These are phyloP conservation scores for Mesembrinibis cayennensis DNA, from an alignment of 2,113 vertebrate genomes.

Conservation along the genomic window DNA sequence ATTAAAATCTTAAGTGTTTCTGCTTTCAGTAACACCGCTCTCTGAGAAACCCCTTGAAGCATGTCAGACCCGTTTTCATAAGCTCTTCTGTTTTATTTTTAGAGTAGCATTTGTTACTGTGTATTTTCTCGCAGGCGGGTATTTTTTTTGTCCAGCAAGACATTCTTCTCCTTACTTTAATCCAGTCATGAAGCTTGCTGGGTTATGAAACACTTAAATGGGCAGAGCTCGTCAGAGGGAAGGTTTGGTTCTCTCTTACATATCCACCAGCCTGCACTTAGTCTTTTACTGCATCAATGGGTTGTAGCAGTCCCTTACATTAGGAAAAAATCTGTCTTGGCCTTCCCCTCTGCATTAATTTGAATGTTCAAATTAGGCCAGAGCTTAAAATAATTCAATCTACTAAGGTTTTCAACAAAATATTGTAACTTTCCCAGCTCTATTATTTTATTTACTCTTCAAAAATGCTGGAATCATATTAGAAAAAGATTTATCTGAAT, in stretches of 20 bases:
- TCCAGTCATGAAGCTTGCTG: background rate
- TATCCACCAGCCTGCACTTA: background rate
- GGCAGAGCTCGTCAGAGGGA: background rate
- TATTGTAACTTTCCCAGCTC: background rate
- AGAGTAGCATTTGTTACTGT: background rate
- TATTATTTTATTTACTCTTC: slow-evolving; percentile 15
- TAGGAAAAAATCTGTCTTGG: background rate
- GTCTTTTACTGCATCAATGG: background rate
- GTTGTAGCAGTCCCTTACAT: background rate
- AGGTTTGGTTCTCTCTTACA: background rate
- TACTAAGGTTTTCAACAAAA: background rate
- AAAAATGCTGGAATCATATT: background rate
- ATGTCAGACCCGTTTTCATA: background rate
- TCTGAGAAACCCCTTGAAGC: background rate
- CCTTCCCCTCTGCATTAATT: background rate
- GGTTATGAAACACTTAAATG: background rate
- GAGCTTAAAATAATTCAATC: background rate
- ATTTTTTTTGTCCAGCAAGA: background rate
- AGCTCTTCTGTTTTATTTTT: background rate
- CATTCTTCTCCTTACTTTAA: background rate
- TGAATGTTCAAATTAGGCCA: background rate
- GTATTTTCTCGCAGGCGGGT: background rate
- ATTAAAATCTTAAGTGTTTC: background rate
- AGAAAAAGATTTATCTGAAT: background rate
- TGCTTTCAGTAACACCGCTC: background rate